Conservation (phyloP, 1,140 invertebrate genomes). For the Pseudobourletiella spinata region DNA sequence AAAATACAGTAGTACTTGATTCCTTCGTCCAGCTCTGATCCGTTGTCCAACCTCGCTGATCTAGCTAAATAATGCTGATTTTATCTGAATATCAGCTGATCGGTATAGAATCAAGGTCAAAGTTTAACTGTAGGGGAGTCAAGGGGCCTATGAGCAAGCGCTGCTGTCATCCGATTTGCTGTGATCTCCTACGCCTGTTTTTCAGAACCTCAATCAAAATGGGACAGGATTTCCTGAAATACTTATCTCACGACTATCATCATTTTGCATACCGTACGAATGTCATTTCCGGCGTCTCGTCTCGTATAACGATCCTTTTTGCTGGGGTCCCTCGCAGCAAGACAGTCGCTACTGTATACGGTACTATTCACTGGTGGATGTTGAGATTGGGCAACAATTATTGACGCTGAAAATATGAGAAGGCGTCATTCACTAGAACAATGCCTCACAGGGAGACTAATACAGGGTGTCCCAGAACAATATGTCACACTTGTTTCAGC, state of each 20-base stretch:
- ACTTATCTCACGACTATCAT: slow-evolving; percentile 73
- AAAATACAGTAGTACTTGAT: no score
- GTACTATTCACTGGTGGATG: slow-evolving; percentile 86
- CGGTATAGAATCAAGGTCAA: slow-evolving; percentile 64
- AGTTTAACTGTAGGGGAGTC: slow-evolving; percentile 80
- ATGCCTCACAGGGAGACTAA: no score
- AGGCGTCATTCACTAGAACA: no score
- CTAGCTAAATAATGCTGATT: slow-evolving; percentile 64
- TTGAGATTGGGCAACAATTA: slow-evolving; percentile 96
- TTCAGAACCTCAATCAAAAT: slow-evolving; percentile 96
- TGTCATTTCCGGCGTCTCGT: slow-evolving; percentile 94
- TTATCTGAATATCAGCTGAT: slow-evolving; percentile 75
- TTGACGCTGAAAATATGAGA: no score
- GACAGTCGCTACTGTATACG: slow-evolving; percentile 81
- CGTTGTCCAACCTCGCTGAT: slow-evolving; percentile 67
- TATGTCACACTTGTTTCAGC: no score
- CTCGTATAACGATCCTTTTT: slow-evolving; percentile 86
- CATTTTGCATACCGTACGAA: slow-evolving; percentile 88
- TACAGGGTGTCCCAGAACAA: no score
- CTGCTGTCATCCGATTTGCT: slow-evolving; percentile 98
- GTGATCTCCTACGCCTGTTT: slow-evolving; percentile 93
- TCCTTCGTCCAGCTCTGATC: slow-evolving; percentile 65
- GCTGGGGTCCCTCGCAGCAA: slow-evolving; percentile 76
- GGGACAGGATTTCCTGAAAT: slow-evolving; percentile 69
- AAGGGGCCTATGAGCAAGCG: slow-evolving; percentile 86